A percentile compares a stretch with the other conserved stretches of the same genome.
Conservation (phyloP, 2,113 vertebrate species). For the Bubo blakistoni region DNA sequence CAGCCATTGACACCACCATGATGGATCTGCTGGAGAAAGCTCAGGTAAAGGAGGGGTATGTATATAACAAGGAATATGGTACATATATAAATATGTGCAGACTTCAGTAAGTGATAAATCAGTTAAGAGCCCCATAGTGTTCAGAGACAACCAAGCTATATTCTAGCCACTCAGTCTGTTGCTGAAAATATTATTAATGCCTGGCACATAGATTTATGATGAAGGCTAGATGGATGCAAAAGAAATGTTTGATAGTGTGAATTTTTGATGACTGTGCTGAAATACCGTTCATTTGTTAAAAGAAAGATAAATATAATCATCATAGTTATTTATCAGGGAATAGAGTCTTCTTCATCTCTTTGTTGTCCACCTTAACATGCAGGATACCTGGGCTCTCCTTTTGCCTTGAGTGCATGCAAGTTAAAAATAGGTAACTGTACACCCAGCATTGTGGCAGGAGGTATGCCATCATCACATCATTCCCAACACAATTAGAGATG, state of each 20-base stretch:
- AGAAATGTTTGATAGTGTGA: not conserved
- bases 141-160: constrained; percentile 24
- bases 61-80: constrained; percentile 10
- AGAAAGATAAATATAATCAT: not conserved
- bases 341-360: not conserved
- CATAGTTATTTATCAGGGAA: not conserved
- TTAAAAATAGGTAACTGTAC: not conserved
- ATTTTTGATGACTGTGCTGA: constrained; percentile 13
- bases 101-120: not conserved
- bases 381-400: not conserved
- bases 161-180: constrained; percentile 50
- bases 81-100: not conserved
- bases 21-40: not conserved
- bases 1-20: not conserved
- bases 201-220: constrained; percentile 4
- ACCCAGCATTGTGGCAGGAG: not conserved
- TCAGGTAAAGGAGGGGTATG: not conserved
- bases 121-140: constrained; percentile 23
- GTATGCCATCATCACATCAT: not conserved
- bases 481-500: not conserved
- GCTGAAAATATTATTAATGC: constrained; percentile 45
- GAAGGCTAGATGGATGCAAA: constrained; percentile 9
- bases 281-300: not conserved
- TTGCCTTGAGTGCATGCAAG: not conserved
- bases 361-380: not conserved